phyloP scores from a whole-genome alignment of 2,113 vertebrate species.

The Dolichotis patagonum region DNA sequence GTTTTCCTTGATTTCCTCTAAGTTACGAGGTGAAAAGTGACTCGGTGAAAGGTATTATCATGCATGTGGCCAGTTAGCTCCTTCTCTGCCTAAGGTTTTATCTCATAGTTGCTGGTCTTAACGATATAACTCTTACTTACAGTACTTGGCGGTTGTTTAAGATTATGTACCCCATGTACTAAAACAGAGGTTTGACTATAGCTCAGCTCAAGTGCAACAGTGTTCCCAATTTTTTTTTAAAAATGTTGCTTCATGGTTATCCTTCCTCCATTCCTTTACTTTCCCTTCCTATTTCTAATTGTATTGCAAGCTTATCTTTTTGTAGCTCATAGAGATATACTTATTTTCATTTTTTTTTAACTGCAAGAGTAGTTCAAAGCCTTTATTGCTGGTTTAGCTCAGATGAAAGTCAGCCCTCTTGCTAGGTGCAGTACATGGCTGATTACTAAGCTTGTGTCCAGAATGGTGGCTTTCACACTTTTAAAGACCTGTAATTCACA shows the following conservation, averaged over 20 bases:
- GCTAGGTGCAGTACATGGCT: neutral
- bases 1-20: constrained; percentile 40
- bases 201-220: neutral
- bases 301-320: neutral
- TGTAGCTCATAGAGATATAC: neutral
- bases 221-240: neutral
- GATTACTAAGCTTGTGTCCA: neutral
- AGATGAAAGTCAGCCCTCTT: neutral
- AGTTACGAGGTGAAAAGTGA: constrained; percentile 39
- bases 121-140: constrained; percentile 8
- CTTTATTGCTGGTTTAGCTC: neutral
- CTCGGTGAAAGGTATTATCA: neutral
- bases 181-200: neutral
- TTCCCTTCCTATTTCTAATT: constrained; percentile 37
- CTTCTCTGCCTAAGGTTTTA: neutral
- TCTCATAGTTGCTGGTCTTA: neutral
- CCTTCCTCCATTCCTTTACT: neutral
- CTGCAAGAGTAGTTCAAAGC: neutral
- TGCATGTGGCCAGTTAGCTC: neutral
- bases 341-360: constrained; percentile 18
- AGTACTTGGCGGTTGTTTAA: neutral
- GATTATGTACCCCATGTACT: neutral
- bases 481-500: neutral
- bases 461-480: neutral
- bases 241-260: neutral